These are phyloP conservation scores for Cephus cinctus DNA, from an alignment of 1,140 invertebrate genomes.

Conservation along the genomic window DNA sequence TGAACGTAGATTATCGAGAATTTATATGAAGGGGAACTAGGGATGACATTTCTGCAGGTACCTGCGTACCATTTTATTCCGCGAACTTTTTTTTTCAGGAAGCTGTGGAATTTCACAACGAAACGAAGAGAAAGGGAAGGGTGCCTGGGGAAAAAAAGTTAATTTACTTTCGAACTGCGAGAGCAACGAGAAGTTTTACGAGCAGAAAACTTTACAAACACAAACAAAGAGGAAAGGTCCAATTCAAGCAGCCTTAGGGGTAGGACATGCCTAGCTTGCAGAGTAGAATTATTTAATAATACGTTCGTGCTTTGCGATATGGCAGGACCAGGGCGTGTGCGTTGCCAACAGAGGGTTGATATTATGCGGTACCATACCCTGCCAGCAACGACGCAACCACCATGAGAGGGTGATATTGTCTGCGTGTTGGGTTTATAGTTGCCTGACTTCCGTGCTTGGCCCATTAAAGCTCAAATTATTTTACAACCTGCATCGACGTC, in stretches of 20 bases:
- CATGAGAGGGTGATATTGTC: conserved; percentile 22
- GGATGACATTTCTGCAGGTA: too few species aligned
- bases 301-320: conserved; percentile 17
- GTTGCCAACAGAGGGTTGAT: conserved; percentile 23
- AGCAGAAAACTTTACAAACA: conserved; percentile 18
- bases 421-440: conserved; percentile 30
- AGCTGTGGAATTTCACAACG: too few species aligned
- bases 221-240: conserved; percentile 25
- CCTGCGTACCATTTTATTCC: too few species aligned
- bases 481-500: conserved; percentile 30
- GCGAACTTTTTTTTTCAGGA: too few species aligned
- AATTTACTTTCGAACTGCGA: conserved; percentile 7
- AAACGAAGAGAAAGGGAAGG: too few species aligned
- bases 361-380: conserved; percentile 25
- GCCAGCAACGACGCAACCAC: conserved; percentile 6
- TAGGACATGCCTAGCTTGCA: conserved; percentile 28
- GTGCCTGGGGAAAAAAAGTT: conserved; percentile 3
- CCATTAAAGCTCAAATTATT: conserved; percentile 36
- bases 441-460: conserved; percentile 25
- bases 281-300: conserved; percentile 39
- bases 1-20: too few species aligned
- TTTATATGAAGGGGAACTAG: too few species aligned
- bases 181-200: not conserved
- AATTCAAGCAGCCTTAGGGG: conserved; percentile 19
- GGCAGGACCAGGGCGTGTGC: conserved; percentile 7